These are phyloP conservation scores for Zaprionus kolodkinae DNA, from an alignment of 1,140 invertebrate species.

Conservation along the genomic window DNA sequence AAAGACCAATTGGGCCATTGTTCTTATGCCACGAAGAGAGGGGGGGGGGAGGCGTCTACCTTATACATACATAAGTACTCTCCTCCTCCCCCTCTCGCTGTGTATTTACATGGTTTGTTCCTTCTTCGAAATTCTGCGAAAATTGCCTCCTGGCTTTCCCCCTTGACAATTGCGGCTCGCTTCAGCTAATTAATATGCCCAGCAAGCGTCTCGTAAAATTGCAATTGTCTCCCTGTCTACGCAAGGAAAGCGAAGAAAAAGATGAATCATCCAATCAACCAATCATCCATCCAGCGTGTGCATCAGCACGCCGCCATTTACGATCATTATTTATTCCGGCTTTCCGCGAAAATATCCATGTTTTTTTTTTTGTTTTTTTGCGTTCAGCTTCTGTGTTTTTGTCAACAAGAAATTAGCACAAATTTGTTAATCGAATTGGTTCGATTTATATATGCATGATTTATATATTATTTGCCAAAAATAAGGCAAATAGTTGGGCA, in stretches of 20 bases:
- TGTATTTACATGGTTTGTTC: background rate
- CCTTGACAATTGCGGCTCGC: conserved; percentile 13
- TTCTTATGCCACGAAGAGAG: background rate
- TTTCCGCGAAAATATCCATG: conserved; percentile 26
- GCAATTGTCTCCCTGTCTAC: conserved; percentile 57
- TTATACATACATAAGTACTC: conserved; percentile 1
- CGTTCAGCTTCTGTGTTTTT: background rate
- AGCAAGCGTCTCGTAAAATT: conserved; percentile 50
- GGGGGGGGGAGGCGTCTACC: background rate
- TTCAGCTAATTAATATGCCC: conserved; percentile 70
- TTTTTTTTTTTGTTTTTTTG: conserved; percentile 1
- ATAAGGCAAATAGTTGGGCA: background rate
- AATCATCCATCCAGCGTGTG: background rate
- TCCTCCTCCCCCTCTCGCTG: too few relatives aligned
- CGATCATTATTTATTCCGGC: conserved; percentile 16
- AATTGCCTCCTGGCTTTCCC: conserved; percentile 54
- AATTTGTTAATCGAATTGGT: conserved; percentile 11
- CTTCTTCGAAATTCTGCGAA: conserved; percentile 58
- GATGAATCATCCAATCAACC: conserved; percentile 12
- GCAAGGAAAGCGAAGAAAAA: conserved; percentile 41
- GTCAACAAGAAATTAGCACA: conserved; percentile 27
- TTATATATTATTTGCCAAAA: conserved; percentile 2
- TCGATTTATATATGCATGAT: conserved; percentile 9
- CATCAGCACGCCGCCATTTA: background rate
- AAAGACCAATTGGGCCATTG: conserved; percentile 41